Percentiles rank a stretch among this genome's conserved stretches.
phyloP scores from a whole-genome alignment of 2,113 vertebrate genomes.

The Arizona elegans region DNA sequence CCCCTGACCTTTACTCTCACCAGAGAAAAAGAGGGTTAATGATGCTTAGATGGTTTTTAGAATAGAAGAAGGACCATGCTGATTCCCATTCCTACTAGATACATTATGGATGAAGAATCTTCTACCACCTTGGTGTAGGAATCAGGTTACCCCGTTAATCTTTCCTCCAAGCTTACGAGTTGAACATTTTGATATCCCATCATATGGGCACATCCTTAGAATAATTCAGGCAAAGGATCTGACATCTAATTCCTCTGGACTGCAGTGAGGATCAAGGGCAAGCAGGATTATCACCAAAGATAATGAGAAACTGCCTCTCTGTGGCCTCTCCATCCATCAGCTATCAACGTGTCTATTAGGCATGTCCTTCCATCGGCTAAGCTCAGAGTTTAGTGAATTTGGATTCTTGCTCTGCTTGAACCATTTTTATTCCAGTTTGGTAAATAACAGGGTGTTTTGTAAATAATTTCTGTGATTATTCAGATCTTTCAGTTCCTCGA shows the following conservation, averaged over 20 bases:
- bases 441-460: background rate
- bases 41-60: background rate
- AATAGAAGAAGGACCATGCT: background rate
- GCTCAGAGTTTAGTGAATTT: background rate
- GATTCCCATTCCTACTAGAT: background rate
- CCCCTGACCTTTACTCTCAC: background rate
- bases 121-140: background rate
- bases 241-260: background rate
- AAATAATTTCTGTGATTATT: background rate
- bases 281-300: background rate
- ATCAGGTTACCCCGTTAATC: background rate
- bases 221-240: background rate
- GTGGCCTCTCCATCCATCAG: background rate
- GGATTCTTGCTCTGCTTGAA: background rate
- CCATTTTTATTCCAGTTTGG: background rate
- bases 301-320: background rate
- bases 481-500: background rate
- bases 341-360: background rate
- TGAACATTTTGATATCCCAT: background rate
- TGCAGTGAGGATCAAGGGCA: background rate
- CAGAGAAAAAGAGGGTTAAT: background rate
- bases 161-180: background rate
- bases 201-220: background rate
- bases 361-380: background rate
- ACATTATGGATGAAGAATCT: background rate